Base-by-base conservation (phyloP, 2,888 invertebrate species). In the Torymus tubicola region DNA sequence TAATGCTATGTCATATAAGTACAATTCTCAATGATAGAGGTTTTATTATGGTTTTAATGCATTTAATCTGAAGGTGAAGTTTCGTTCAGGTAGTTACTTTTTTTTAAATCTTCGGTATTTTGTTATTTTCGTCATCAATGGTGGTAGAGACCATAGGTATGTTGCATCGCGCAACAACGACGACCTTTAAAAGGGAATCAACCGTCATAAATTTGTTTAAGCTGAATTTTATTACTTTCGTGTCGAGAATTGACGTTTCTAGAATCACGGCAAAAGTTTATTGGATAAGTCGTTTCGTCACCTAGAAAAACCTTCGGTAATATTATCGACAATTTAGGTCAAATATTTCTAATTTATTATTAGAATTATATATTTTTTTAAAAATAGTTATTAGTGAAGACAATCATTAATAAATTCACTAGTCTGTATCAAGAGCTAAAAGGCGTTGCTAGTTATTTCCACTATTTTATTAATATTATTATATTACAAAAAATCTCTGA, bases 131-230 rank as follows among this genome's bases (percentile, higher is more conserved):
- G 42, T 42, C 42, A 8, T 8, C 42, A 42, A 42, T 1, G 42
- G 42, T 8, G 42, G 42, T 42, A 42, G 42, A 42, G 10, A 42
- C 8, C 42, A 42, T 42, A 42, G 42, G 8, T 42, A 42, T 42
- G 42, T 8, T 42, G 5, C 42, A 42, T 42, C 8, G 8, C 42
- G 42, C 42, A 42, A 42, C 8, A 42, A 42, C 42, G 5, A 64
- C 52, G 60, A 52, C 58, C 18, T 24, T 50, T 60, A 31, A 16
- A 24, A 65, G 13, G 53, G 78, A 60, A 73, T 79, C 57, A 70
- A 70, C 73, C 73, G 64, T 70, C 81, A 73, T 81, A 81, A 81
- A 81, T 77, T 70, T 73, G 64, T 69, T 24, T 61, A 76, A 67
- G 72, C 71, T 72, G 67, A 60, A 72, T 76, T 80, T 80, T 80